Percentiles rank a stretch among this genome's conserved stretches.
Evolutionary conservation across 2,113 vertebrate genomes (phyloP).

Genomic region (Alaudala cheleensis): DNA sequence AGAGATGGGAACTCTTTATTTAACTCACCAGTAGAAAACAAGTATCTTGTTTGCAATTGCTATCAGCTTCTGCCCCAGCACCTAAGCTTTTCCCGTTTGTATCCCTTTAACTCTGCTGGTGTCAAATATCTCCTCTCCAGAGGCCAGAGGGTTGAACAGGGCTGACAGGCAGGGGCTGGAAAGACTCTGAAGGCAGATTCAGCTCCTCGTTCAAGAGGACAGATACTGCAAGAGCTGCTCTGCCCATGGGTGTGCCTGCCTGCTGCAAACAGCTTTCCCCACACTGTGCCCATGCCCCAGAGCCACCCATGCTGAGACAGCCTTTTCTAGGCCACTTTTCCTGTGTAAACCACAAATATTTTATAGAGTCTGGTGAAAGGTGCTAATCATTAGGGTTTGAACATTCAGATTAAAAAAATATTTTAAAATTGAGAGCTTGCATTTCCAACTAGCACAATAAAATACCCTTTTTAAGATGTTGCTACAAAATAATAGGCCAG

Average conservation of each 20-base stretch:
- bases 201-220: not conserved
- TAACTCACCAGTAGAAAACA: not conserved
- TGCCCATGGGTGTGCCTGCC: not conserved
- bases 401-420: not conserved
- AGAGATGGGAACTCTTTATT: not conserved
- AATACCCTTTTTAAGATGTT: not conserved
- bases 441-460: not conserved
- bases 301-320: not conserved
- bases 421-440: not conserved
- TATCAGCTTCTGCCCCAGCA: not conserved
- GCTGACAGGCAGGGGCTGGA: not conserved
- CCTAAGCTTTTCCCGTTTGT: not conserved
- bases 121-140: not conserved
- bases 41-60: not conserved
- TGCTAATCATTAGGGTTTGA: not conserved
- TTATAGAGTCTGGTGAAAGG: not conserved
- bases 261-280: not conserved
- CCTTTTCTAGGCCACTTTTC: not conserved
- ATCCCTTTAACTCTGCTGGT: not conserved
- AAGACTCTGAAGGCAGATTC: not conserved
- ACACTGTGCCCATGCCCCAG: rapidly evolving
- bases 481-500: not conserved
- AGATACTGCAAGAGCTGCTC: not conserved
- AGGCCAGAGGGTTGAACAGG: not conserved
- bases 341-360: constrained; percentile 8